Evolutionary conservation across 2,113 vertebrate genomes (phyloP).

Genomic region (Amblyornis subalaris): DNA sequence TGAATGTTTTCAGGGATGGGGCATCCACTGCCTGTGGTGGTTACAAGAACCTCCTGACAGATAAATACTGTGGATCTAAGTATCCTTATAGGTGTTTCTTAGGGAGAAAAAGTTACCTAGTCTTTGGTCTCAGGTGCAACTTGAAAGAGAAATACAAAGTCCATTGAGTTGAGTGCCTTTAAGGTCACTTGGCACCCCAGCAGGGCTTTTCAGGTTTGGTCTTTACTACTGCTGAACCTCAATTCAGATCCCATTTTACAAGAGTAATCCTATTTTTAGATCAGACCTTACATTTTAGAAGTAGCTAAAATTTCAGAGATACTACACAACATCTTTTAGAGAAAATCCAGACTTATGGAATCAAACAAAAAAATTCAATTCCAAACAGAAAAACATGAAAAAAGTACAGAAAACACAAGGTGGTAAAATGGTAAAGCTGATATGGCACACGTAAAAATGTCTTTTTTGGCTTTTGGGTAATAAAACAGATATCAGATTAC

Average conservation of each 20-base stretch:
- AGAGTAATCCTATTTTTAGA: neutral
- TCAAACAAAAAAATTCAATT: neutral
- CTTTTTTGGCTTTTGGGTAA: neutral
- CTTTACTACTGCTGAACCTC: neutral
- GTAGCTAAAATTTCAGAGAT: neutral
- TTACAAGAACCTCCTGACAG: neutral
- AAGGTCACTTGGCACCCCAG: neutral
- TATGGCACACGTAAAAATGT: neutral
- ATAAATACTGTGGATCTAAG: neutral
- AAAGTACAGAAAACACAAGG: neutral
- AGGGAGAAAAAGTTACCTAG: neutral
- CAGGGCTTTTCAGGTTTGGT: neutral
- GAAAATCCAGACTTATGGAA: neutral
- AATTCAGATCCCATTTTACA: neutral
- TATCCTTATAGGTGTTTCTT: neutral
- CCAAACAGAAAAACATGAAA: neutral
- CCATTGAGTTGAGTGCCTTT: neutral
- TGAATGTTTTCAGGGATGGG: neutral
- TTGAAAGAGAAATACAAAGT: neutral
- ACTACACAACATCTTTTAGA: neutral
- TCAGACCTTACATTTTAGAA: neutral
- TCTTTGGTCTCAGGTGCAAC: neutral
- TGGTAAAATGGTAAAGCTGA: neutral
- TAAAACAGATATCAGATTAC: neutral
- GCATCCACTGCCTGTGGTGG: neutral